phyloP scores from a whole-genome alignment of 2,888 invertebrate species.

The Lasioglossum zephyrum region DNA sequence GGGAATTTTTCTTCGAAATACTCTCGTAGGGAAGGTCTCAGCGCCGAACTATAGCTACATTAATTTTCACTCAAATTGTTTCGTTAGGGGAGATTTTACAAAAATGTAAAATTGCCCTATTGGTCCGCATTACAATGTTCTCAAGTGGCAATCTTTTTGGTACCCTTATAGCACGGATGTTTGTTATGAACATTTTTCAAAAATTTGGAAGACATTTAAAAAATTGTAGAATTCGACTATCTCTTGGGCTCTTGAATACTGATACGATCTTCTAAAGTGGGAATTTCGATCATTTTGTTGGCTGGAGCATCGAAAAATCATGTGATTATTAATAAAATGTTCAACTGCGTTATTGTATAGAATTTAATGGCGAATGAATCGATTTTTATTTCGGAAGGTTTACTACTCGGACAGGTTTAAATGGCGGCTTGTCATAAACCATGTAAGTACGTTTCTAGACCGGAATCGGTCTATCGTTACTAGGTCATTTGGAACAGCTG shows the following conservation, averaged over 20 bases:
- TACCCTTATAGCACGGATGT: neutral
- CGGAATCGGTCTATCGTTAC: neutral
- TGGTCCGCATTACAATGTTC: neutral
- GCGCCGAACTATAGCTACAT: neutral
- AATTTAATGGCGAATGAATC: neutral
- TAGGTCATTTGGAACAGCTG: conserved; percentile 8
- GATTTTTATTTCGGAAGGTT: neutral
- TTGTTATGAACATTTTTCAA: no score
- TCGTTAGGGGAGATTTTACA: neutral
- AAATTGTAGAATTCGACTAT: no score
- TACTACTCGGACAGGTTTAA: neutral
- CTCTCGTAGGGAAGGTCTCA: neutral
- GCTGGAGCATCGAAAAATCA: no score
- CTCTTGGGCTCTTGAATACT: no score
- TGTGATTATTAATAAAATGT: neutral
- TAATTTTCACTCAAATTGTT: neutral
- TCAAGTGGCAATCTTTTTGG: neutral
- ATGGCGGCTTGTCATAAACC: conserved; percentile 3
- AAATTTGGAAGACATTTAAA: no score
- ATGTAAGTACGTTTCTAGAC: neutral
- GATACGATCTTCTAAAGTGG: no score
- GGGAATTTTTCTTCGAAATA: neutral
- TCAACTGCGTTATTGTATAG: neutral
- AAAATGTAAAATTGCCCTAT: neutral
- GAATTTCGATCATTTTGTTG: no score